Conservation (phyloP, 37 sponge, comb jelly and placozoan species). For the Halichondria panicea region DNA sequence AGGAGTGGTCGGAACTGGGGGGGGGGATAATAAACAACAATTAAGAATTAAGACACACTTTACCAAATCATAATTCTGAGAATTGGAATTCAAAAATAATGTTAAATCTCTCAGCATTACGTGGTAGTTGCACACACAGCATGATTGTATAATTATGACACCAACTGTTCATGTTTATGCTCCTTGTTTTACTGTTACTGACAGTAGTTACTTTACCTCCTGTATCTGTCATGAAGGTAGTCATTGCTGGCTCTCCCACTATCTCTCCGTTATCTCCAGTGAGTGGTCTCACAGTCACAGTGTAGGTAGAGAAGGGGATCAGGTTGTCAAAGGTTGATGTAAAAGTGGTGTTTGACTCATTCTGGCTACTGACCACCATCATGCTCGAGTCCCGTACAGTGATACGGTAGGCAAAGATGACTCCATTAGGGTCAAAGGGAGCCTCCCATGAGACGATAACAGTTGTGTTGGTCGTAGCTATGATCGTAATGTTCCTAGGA, state of each 20-base stretch:
- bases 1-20: too few species aligned
- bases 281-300: conserved; percentile 7
- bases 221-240: conserved; percentile 1
- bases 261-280: conserved; percentile 14
- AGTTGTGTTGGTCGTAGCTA: conserved; percentile 1
- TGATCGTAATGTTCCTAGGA: not conserved
- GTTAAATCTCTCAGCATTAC: too few species aligned
- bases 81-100: too few species aligned
- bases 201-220: conserved; percentile 25
- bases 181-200: too few species aligned
- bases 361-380: not conserved
- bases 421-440: conserved; percentile 40
- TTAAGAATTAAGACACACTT: too few species aligned
- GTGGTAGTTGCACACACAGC: too few species aligned
- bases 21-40: too few species aligned
- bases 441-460: conserved; percentile 25
- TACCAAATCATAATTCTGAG: too few species aligned
- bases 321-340: not conserved
- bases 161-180: too few species aligned
- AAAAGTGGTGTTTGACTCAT: not conserved
- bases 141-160: too few species aligned
- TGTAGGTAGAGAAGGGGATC: conserved; percentile 21
- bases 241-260: not conserved
- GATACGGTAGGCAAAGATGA: conserved; percentile 43
- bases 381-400: not conserved